Base-by-base conservation (phyloP, 2,113 vertebrate species). In the Xiphorhynchus elegans region DNA sequence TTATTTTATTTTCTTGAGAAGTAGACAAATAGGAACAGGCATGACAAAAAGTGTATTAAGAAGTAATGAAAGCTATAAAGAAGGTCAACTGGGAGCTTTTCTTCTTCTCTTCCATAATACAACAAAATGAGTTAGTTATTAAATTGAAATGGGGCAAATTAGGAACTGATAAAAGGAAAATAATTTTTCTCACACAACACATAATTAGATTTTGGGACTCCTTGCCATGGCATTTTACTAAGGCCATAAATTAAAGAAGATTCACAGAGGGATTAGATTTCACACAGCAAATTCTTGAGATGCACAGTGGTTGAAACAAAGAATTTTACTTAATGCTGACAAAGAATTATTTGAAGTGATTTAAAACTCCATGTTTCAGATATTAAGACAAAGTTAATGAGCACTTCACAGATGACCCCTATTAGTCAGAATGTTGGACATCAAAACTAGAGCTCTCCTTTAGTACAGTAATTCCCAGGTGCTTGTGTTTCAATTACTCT, bases 171-270 rank as follows among this genome's bases (percentile, higher is more conserved):
- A 96, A 95, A 96, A 90, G 87, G 82, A 96, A 97, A 96, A 96
- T 96, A 88, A 96, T 96, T 97, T 97, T 95, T 95, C 86, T 96
- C 92, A 96, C 91, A 94, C 78, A 96, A 92, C 70, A 88, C 63
- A 52, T 94, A 96, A 97, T 96, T 93, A 96, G 93, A 95, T 88
- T 93, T 87, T 93, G 90, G 79, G 89, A 86, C 63, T 93, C 63
- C 67, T 90, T 95, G 87, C 87, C 85, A 77, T 2, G 9, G 82
- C 75, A 74, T 93, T 94, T 90, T 90, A 67, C 78, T 93, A 94
- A 94, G 79, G 59, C 85, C 79, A 91, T 90, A 90, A 96, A 96
- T 95, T 91, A 90, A 88, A 79, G 59, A 83, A 62, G 81, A 95
- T 87, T 94, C 90, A 80, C 91, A 80, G 50, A 90, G 75, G 42